phyloP scores from a whole-genome alignment of 2,113 vertebrate genomes.

The Anolis carolinensis region DNA sequence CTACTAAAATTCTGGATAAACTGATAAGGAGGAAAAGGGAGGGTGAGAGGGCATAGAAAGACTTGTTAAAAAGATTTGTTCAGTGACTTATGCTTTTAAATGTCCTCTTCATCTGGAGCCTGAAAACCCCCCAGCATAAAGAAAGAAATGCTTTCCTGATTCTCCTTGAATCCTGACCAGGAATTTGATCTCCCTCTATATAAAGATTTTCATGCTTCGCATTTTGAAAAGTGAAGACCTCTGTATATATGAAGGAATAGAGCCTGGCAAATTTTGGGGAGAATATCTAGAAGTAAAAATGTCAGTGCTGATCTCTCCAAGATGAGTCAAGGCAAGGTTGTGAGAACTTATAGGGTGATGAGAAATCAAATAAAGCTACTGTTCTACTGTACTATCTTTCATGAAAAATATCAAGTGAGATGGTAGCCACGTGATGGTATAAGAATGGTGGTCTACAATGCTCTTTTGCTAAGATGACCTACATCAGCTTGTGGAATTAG shows the following conservation, averaged over 20 bases:
- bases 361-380: not conserved
- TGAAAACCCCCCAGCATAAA: not conserved
- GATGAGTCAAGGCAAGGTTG: not conserved
- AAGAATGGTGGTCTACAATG: not conserved
- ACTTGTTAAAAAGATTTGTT: too few species aligned
- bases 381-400: not conserved
- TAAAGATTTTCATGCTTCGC: not conserved
- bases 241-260: not conserved
- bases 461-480: not conserved
- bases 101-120: not conserved
- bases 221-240: not conserved
- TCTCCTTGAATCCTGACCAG: not conserved
- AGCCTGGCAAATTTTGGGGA: not conserved
- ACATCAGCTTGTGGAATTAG: not conserved
- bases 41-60: too few species aligned
- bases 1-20: too few species aligned
- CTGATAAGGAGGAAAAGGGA: too few species aligned
- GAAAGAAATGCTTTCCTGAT: not conserved
- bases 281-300: not conserved
- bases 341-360: not conserved
- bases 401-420: not conserved
- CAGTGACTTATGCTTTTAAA: not conserved
- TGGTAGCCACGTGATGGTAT: not conserved
- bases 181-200: not conserved
- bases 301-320: not conserved